Conservation (phyloP, 1,140 invertebrate genomes). For the Drosophila nannoptera region DNA sequence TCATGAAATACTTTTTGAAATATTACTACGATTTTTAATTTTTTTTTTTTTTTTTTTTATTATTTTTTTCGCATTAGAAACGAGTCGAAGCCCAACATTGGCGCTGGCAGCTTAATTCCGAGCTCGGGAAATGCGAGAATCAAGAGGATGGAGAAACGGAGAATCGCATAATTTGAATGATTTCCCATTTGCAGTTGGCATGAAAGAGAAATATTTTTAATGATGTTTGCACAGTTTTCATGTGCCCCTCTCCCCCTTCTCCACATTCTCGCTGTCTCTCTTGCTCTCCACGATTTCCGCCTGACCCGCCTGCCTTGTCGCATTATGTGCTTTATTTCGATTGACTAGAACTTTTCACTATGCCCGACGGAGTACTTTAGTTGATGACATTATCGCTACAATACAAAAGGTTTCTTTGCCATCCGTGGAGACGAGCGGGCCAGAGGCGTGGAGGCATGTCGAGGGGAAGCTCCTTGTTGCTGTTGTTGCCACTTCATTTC, state of each 20-base stretch:
- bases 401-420: constrained; percentile 61
- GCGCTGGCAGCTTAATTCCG: constrained; percentile 32
- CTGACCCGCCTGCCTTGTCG: constrained; percentile 9
- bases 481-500: constrained; percentile 60
- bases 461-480: background rate
- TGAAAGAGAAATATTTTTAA: constrained; percentile 54
- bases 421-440: background rate
- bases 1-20: constrained; percentile 21
- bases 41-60: constrained; percentile 24
- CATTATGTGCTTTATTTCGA: constrained; percentile 71
- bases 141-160: constrained; percentile 1
- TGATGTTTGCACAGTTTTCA: constrained; percentile 71
- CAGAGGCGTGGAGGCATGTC: background rate
- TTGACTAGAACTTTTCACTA: constrained; percentile 75
- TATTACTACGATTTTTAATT: no score
- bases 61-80: constrained; percentile 15
- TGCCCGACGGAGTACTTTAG: constrained; percentile 73
- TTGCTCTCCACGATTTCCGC: constrained; percentile 3
- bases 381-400: constrained; percentile 73
- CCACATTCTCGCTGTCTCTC: no score
- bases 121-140: constrained; percentile 12
- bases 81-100: constrained; percentile 47
- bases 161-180: constrained; percentile 69
- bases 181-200: constrained; percentile 58
- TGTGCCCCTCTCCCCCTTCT: constrained; percentile 29